These are phyloP conservation scores for Falco rusticolus DNA, from an alignment of 2,797 vertebrate species.

Conservation along the genomic window DNA sequence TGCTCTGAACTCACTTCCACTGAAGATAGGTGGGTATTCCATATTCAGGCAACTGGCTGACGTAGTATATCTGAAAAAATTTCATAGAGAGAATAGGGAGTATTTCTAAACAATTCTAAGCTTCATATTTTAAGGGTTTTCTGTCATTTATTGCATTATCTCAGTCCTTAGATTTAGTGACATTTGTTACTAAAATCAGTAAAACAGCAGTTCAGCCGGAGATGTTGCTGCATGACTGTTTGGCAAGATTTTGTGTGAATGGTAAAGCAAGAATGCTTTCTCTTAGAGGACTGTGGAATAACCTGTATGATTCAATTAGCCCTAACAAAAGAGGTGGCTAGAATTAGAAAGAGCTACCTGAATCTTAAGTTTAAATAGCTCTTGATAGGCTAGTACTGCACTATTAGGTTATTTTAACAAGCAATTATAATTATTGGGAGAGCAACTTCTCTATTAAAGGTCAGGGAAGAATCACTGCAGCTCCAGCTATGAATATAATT, in stretches of 20 bases:
- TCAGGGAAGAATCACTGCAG: neutral
- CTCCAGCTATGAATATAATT: slow-evolving; percentile 17
- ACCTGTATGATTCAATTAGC: neutral
- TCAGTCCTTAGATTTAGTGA: neutral
- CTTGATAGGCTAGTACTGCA: neutral
- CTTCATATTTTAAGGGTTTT: neutral
- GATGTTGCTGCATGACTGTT: neutral
- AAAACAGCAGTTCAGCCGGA: neutral
- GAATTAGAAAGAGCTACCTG: neutral
- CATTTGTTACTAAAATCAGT: neutral
- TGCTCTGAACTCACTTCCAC: neutral
- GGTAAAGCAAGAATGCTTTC: neutral
- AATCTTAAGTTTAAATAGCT: neutral
- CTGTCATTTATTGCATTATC: neutral
- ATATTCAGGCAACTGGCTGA: neutral
- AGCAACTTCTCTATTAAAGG: neutral
- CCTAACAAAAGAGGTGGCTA: neutral
- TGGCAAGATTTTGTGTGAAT: neutral
- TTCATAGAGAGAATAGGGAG: neutral
- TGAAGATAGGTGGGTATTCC: neutral
- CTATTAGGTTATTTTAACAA: neutral
- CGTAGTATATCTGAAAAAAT: neutral
- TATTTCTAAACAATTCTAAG: neutral
- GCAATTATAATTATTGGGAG: neutral
- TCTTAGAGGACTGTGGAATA: neutral